Percentiles rank a stretch among this genome's conserved stretches.
Conservation (phyloP, 2,888 invertebrate species). For the Conchocele bisecta region DNA sequence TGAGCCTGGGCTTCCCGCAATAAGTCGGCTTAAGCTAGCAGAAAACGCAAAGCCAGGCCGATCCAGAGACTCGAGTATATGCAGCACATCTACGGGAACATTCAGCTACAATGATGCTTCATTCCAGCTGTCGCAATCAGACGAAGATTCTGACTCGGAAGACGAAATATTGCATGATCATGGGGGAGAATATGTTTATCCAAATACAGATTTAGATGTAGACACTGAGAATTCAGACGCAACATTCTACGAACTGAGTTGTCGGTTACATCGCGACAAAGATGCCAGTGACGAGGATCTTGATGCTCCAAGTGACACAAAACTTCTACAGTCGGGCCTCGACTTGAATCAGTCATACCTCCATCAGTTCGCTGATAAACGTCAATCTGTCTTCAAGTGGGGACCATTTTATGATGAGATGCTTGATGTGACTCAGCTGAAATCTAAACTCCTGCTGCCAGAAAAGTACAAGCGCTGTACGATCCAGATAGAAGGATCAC, state of each 20-base stretch:
- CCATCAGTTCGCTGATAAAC: constrained; percentile 24
- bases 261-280: constrained; percentile 11
- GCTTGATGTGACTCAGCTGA: background rate
- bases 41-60: too few species aligned
- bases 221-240: constrained; percentile 2
- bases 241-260: constrained; percentile 49
- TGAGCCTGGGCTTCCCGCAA: too few species aligned
- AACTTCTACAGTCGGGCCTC: constrained; percentile 6
- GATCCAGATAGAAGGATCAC: constrained; percentile 54
- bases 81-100: too few species aligned
- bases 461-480: constrained; percentile 40
- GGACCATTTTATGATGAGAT: constrained; percentile 13
- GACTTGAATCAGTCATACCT: constrained; percentile 27
- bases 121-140: too few species aligned
- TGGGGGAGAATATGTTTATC: too few species aligned
- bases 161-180: too few species aligned
- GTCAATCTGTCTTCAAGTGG: background rate
- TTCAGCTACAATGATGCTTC: too few species aligned
- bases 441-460: constrained; percentile 8
- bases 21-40: too few species aligned
- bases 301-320: constrained; percentile 17
- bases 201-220: constrained; percentile 10
- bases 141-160: too few species aligned
- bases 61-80: too few species aligned
- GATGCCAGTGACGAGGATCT: background rate